Percentiles rank a stretch among this genome's conserved stretches.
Conservation (phyloP, 2,888 invertebrate genomes). For the Aquatica leii region DNA sequence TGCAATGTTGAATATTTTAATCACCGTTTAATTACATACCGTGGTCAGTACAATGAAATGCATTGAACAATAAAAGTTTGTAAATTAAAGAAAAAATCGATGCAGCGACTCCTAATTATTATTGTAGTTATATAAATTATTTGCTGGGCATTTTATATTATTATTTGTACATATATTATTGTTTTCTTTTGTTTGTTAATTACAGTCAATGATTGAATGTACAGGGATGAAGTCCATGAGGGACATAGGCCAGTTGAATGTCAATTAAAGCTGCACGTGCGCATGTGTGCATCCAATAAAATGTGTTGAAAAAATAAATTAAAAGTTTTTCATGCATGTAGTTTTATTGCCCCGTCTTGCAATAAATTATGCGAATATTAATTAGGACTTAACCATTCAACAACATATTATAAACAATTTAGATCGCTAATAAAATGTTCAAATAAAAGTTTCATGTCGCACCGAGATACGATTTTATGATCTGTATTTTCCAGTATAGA, state of each 20-base stretch:
- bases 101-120: slow-evolving; percentile 37
- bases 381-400: slow-evolving; percentile 24
- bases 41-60: slow-evolving; percentile 31
- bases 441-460: slow-evolving; percentile 38
- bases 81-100: slow-evolving; percentile 18
- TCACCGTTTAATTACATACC: slow-evolving; percentile 25
- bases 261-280: slow-evolving; percentile 23
- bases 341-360: slow-evolving; percentile 6
- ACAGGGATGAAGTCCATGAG: slow-evolving; percentile 49
- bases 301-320: slow-evolving; percentile 27
- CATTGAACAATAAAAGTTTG: slow-evolving; percentile 22
- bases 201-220: slow-evolving; percentile 48
- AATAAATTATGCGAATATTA: slow-evolving; percentile 18
- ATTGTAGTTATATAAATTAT: slow-evolving; percentile 43
- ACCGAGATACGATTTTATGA: slow-evolving; percentile 40
- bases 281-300: slow-evolving; percentile 36
- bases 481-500: slow-evolving; percentile 37
- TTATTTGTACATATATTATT: slow-evolving; percentile 49
- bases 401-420: slow-evolving; percentile 39
- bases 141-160: slow-evolving; percentile 55
- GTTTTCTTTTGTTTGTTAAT: slow-evolving; percentile 49
- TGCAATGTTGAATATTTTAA: slow-evolving; percentile 50
- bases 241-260: slow-evolving; percentile 58
- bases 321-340: slow-evolving; percentile 9
- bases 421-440: slow-evolving; percentile 37